Evolutionary conservation across 2,797 vertebrate species (phyloP), one percentile per base, ranked within the genome.

Genomic region (Gadopsis marmoratus): DNA sequence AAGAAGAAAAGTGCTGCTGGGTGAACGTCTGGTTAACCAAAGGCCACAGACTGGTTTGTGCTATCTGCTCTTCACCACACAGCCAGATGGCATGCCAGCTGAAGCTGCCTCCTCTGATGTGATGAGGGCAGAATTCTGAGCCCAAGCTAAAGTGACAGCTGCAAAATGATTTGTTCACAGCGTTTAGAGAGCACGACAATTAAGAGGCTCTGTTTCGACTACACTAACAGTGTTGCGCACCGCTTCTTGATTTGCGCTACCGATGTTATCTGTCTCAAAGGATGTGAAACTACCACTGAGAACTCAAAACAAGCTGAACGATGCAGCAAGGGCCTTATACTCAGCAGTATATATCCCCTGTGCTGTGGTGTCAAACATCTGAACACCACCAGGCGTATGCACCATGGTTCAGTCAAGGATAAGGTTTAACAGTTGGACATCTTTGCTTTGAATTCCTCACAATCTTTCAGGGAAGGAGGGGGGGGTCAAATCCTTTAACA

Each of bases 21-120:
- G 86, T 88, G 88, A 85, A 84, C 45, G 63, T 88, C 79, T 93
- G 93, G 94, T 94, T 94, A 95, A 94, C 92, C 93, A 78, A 61
- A 13, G 71, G 82, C 94, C 93, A 85, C 94, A 95, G 88, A 80
- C 86, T 83, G 89, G 85, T 90, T 86, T 87, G 86, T 75, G 84
- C 82, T 94, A 94, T 95, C 93, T 92, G 84, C 84, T 77, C 78
- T 69, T 76, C 81, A 93, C 89, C 91, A 83, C 88, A 88, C 51
- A 55, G 31, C 79, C 82, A 89, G 86, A 68, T 67, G 78, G 59
- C 77, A 76, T 60, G 76, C 66, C 82, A 79, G 84, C 82, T 71
- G 78, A 69, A 47, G 67, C 79, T 64, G 65, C 45, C 51, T 66
- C 8, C 91, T 93, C 90, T 92, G 90, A 92, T 91, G 74, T 82